These are phyloP conservation scores for Halcyon badia DNA, from an alignment of 2,797 vertebrate genomes.

Conservation along the genomic window DNA sequence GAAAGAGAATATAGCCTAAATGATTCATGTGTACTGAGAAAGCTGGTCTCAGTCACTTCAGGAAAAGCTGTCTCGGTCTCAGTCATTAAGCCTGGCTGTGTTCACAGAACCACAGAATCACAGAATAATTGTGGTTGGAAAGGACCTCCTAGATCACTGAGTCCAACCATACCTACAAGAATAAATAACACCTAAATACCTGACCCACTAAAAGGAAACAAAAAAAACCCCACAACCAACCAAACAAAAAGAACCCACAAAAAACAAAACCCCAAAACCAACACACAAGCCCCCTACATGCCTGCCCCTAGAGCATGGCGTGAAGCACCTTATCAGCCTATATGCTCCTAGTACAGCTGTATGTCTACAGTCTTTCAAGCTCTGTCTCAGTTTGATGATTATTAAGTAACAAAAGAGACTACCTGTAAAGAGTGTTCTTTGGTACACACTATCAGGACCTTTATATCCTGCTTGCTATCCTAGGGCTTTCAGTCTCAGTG, in stretches of 20 bases:
- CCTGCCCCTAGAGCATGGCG: too few relatives aligned
- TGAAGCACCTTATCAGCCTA: too few relatives aligned
- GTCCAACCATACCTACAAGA: too few relatives aligned
- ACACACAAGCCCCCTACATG: too few relatives aligned
- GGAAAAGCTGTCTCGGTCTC: neutral
- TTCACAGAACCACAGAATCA: neutral
- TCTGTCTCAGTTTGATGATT: neutral
- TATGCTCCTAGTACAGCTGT: neutral
- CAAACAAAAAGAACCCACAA: too few relatives aligned
- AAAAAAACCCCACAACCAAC: too few relatives aligned
- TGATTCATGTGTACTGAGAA: neutral
- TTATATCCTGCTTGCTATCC: neutral
- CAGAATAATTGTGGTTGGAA: too few relatives aligned
- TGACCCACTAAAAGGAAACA: too few relatives aligned
- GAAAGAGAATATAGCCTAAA: neutral
- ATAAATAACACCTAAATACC: too few relatives aligned
- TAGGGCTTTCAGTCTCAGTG: neutral
- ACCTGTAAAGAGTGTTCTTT: neutral
- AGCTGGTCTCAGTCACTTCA: neutral
- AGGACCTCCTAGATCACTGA: too few relatives aligned
- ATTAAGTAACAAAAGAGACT: neutral
- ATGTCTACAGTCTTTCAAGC: neutral
- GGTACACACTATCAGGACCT: fast-evolving
- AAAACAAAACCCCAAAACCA: too few relatives aligned
- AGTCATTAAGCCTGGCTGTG: neutral